Conservation (phyloP, 2,797 vertebrate genomes). For the Synaphobranchus kaupii region DNA sequence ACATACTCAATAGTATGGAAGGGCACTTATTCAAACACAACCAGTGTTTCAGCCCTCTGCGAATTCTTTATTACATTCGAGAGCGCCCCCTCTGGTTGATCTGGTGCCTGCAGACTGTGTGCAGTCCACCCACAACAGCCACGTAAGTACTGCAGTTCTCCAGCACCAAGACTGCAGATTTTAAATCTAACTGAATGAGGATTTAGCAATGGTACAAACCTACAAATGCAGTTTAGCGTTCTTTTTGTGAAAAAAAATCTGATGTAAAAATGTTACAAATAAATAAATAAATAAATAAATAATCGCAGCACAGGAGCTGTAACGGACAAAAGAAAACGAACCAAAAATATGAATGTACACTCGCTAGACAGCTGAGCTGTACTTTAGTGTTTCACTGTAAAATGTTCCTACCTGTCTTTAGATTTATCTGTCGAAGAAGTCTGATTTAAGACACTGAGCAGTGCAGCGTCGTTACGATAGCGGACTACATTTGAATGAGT, state of each 20-base stretch:
- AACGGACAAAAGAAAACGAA: background rate
- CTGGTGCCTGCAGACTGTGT: too few relatives aligned
- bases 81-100: background rate
- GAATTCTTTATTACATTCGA: background rate
- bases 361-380: background rate
- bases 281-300: background rate
- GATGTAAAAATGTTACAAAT: background rate
- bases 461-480: background rate
- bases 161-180: background rate
- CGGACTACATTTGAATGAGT: slow-evolving; percentile 4
- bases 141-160: background rate
- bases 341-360: background rate
- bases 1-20: too few relatives aligned
- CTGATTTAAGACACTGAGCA: background rate
- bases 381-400: background rate
- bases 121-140: background rate
- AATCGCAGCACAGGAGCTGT: background rate
- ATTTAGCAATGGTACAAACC: background rate
- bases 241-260: background rate
- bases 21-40: too few relatives aligned
- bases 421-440: background rate
- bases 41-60: background rate
- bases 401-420: background rate
- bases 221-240: background rate
- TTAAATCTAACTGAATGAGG: background rate